A percentile compares a stretch with the other conserved stretches of the same genome.
phyloP scores from a whole-genome alignment of 2,113 vertebrate species.

The zebrafish (Danio rerio) region GRCz12tu NC_133197.1:40321001-40321500 shows the following conservation, averaged over 20 bases:
- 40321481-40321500: background rate
- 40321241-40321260: constrained; percentile 2
- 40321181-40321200: background rate
- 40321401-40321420: no score
- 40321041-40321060: no score
- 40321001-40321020: no score
- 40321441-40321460: background rate
- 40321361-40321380: background rate
- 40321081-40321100: no score
- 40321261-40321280: constrained; percentile 7
- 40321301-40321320: no score
- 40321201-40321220: background rate
- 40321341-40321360: background rate
- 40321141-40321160: background rate
- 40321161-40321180: background rate
- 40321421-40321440: background rate
- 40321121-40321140: no score
- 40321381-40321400: no score
- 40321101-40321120: no score
- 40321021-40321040: no score
- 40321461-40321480: constrained; percentile 1
- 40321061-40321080: no score
- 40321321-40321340: no score
- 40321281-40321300: no score
- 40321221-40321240: background rate